Evolutionary conservation across 1,140 invertebrate species (phyloP).

Genomic region (Eurosta solidaginis): DNA sequence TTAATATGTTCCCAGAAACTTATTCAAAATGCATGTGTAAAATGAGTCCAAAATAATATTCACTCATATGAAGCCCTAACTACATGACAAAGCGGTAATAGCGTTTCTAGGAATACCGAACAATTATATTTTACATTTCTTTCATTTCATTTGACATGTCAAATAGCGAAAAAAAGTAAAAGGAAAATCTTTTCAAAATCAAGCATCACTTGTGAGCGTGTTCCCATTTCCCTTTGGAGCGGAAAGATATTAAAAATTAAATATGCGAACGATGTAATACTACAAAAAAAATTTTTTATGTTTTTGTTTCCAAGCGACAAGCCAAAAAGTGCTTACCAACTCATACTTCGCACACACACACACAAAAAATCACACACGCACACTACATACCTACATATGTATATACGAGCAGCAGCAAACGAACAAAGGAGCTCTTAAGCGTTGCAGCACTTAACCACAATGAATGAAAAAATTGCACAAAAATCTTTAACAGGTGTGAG

Average conservation of each 20-base stretch:
- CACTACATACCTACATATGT: no score
- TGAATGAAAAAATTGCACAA: conserved; percentile 10
- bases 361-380: no score
- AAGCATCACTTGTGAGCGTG: conserved; percentile 22
- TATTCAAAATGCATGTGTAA: not conserved
- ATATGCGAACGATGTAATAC: conserved; percentile 23
- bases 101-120: not conserved
- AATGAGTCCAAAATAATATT: not conserved
- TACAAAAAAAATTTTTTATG: not conserved
- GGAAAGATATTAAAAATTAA: conserved; percentile 28
- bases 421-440: conserved; percentile 3
- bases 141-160: conserved; percentile 26
- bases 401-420: not conserved
- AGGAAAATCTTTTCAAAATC: conserved; percentile 24
- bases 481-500: not conserved
- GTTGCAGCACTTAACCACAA: conserved; percentile 9
- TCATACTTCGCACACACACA: not conserved
- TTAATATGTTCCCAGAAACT: not conserved
- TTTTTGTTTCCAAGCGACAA: not conserved
- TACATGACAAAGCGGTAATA: not conserved
- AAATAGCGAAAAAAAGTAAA: not conserved
- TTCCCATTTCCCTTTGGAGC: conserved; percentile 19
- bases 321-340: conserved; percentile 10
- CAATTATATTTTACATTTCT: conserved; percentile 2
- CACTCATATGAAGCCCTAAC: not conserved